Evolutionary conservation across 2,797 vertebrate species (phyloP).

Genomic region (Microcaecilia unicolor): DNA sequence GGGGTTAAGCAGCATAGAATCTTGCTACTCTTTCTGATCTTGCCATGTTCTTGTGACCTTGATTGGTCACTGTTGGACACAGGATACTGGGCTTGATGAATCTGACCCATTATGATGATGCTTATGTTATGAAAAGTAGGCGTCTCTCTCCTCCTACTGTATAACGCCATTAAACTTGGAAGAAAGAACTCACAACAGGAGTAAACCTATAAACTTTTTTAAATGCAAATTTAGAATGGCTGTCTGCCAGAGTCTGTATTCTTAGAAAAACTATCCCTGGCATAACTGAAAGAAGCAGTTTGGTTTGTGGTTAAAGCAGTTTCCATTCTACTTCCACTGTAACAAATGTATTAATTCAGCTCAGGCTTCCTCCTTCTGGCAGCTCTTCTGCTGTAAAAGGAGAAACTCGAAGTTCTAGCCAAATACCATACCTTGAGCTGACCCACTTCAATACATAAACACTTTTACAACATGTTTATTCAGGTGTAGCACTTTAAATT

Average conservation of each 20-base stretch:
- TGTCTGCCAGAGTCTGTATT: conserved; percentile 57
- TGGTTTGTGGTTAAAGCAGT: conserved; percentile 69
- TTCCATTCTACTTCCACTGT: conserved; percentile 73
- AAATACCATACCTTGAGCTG: conserved; percentile 77
- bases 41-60: too few relatives aligned
- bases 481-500: conserved; percentile 75
- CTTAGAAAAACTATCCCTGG: conserved; percentile 67
- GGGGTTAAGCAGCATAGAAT: too few relatives aligned
- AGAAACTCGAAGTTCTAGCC: conserved; percentile 71
- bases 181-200: conserved; percentile 41
- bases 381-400: conserved; percentile 65
- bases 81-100: too few relatives aligned
- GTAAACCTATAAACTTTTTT: conserved; percentile 58
- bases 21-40: too few relatives aligned
- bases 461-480: conserved; percentile 78
- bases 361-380: conserved; percentile 72
- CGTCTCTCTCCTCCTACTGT: conserved; percentile 35
- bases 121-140: too few relatives aligned
- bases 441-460: conserved; percentile 78
- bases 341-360: conserved; percentile 79
- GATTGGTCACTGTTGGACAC: too few relatives aligned
- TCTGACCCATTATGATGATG: too few relatives aligned
- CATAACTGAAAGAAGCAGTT: conserved; percentile 68
- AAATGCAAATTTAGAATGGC: conserved; percentile 58
- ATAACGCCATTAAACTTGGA: conserved; percentile 2